Base-by-base conservation (phyloP, 35 echinoderm and acorn worm genomes). In the Stichopus chloronotus region DNA sequence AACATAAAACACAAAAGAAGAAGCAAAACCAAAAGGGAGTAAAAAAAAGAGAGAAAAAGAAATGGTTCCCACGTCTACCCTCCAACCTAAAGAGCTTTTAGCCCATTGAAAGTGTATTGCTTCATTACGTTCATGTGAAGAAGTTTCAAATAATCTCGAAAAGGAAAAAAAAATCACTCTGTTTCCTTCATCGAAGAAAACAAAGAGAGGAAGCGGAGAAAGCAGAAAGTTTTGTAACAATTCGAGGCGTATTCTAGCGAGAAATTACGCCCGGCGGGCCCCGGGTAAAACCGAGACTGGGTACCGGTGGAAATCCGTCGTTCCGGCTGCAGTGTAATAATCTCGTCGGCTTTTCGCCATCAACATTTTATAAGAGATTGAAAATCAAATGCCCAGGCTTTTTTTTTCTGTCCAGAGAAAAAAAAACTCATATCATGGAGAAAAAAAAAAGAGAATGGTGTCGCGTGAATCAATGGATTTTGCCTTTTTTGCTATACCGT, bases 251-350 rank as follows among this genome's bases (percentile, higher is more conserved):
- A 84, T 58, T 84, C 54, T 84, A 84, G 81, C 81, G 81, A 56
- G 52, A 84, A 84, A 56, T 84, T 84, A 54, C 81, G 57, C 81
- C 81, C 81, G 81, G 81, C 81, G 81, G 81, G 81, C 57, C 81
- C 81, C 81, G 81, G 81, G 19, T 84, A 84, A 84, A 84, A 84
- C 81, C 81, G 14, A 53, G 81, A 57, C 55, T 84, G 81, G 5
- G 54, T 57, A 84, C 81, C 54, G 81, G 52, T 6, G 24, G 23
- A 84, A 16, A 72, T 19, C n/a, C n/a, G n/a, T n/a, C n/a, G n/a
- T n/a, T n/a, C n/a, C n/a, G n/a, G n/a, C n/a, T n/a, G n/a, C n/a
- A n/a, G n/a, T n/a, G n/a, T n/a, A n/a, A n/a, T n/a, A n/a, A n/a
- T n/a, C n/a, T n/a, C n/a, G n/a, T n/a, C n/a, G 60, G 4, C 6